phyloP scores from a whole-genome alignment of 1,140 invertebrate species.

The Gryon sp. region DNA sequence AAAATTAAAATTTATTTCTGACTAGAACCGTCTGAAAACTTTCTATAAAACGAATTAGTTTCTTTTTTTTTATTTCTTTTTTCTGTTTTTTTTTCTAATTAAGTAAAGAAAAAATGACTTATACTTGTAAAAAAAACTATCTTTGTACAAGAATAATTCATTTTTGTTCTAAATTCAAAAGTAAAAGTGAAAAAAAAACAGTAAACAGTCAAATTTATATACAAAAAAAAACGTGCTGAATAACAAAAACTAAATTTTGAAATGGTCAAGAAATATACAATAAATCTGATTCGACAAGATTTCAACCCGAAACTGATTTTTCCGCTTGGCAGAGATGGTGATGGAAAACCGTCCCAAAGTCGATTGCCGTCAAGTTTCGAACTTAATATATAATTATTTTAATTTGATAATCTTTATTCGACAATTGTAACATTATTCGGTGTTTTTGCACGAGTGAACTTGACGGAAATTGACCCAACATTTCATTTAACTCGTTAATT shows the following conservation, averaged over 20 bases:
- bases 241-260: conserved; percentile 1
- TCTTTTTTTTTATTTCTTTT: not conserved
- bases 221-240: conserved; percentile 5
- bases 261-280: not conserved
- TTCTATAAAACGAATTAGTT: too few species aligned
- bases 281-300: conserved; percentile 38
- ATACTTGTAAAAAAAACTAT: too few species aligned
- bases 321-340: not conserved
- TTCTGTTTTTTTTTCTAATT: not conserved
- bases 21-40: not conserved
- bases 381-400: conserved; percentile 16
- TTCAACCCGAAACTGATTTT: conserved; percentile 40
- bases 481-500: conserved; percentile 11
- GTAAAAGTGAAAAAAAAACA: too few species aligned
- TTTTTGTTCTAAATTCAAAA: too few species aligned
- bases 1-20: not conserved
- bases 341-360: conserved; percentile 30
- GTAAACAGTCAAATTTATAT: conserved; percentile 7
- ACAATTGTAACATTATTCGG: too few species aligned
- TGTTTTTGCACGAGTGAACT: conserved; percentile 18
- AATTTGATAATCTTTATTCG: too few species aligned
- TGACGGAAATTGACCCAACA: conserved; percentile 24
- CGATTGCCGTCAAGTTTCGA: conserved; percentile 32
- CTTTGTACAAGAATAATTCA: too few species aligned
- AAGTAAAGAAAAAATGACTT: not conserved